Percentiles rank a stretch among this genome's conserved stretches.
Evolutionary conservation across 1,140 invertebrate species (phyloP).

Genomic region (Venturia canescens): DNA sequence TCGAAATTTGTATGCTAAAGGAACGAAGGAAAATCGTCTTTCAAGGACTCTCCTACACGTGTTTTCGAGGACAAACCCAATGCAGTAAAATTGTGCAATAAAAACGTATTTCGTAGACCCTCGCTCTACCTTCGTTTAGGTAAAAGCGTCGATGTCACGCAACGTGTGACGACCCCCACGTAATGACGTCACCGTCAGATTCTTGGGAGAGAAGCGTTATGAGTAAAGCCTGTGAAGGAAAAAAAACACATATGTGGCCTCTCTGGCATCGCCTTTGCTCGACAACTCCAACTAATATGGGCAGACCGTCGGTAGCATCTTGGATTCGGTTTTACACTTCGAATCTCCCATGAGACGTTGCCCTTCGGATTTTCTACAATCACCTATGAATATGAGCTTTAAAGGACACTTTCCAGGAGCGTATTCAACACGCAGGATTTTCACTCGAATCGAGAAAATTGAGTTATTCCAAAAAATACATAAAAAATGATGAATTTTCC

Average conservation of each 20-base stretch:
- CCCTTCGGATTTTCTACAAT: background rate
- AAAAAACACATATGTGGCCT: slow-evolving; percentile 19
- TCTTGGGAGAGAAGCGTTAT: background rate
- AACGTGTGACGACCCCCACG: slow-evolving; percentile 39
- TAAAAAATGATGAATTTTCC: no score
- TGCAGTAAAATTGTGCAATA: background rate
- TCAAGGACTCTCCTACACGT: no score
- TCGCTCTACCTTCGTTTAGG: slow-evolving; percentile 34
- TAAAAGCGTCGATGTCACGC: slow-evolving; percentile 13
- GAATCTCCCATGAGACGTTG: background rate
- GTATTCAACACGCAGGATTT: no score
- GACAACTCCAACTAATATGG: slow-evolving; percentile 60
- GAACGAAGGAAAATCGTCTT: no score
- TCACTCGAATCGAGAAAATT: no score
- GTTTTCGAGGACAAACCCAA: no score
- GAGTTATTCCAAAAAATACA: no score
- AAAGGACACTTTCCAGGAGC: no score
- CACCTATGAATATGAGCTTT: no score
- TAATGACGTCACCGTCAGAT: slow-evolving; percentile 53
- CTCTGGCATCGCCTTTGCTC: slow-evolving; percentile 40
- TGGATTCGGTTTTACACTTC: background rate
- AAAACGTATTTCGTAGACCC: background rate
- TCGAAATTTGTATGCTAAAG: no score
- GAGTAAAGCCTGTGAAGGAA: background rate
- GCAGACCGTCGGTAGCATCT: slow-evolving; percentile 52